phyloP scores from a whole-genome alignment of 92 coral and sea anemone species.

The Phymanthus crucifer region DNA sequence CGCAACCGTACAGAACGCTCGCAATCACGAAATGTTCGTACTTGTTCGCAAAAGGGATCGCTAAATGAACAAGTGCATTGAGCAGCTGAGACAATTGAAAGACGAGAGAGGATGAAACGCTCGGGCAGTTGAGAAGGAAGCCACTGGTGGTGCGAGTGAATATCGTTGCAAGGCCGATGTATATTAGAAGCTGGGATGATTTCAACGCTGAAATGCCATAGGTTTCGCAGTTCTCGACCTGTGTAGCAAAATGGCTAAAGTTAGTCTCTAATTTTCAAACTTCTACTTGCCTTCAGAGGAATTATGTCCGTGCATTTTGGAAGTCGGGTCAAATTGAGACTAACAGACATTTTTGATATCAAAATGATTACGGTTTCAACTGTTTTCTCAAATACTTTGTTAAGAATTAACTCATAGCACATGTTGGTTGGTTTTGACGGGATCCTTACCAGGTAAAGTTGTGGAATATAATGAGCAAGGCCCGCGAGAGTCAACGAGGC shows the following conservation, averaged over 20 bases:
- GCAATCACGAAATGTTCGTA: conserved; percentile 30
- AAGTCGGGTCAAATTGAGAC: not conserved
- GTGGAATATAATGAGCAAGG: conserved; percentile 31
- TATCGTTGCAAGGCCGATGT: conserved; percentile 44
- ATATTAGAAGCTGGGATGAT: conserved; percentile 49
- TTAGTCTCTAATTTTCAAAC: not conserved
- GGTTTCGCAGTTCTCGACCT: conserved; percentile 50
- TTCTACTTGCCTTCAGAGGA: not conserved
- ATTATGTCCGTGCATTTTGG: not conserved
- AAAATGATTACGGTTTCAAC: not conserved
- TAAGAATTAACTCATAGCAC: no score
- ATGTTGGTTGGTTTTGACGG: not conserved
- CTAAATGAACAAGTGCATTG: conserved; percentile 18
- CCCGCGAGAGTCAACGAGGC: conserved; percentile 24
- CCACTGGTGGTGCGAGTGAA: conserved; percentile 32
- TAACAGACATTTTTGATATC: no score
- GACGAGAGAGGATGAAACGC: conserved; percentile 23
- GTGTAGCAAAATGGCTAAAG: conserved; percentile 1
- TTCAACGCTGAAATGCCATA: conserved; percentile 45
- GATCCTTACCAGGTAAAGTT: conserved; percentile 38
- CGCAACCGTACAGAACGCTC: conserved; percentile 48
- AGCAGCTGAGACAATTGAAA: conserved; percentile 39
- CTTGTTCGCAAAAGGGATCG: conserved; percentile 32
- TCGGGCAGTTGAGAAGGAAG: conserved; percentile 31
- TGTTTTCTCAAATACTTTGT: no score